Base-by-base conservation (phyloP, 2,888 invertebrate species). In the Cheilosia soror region DNA sequence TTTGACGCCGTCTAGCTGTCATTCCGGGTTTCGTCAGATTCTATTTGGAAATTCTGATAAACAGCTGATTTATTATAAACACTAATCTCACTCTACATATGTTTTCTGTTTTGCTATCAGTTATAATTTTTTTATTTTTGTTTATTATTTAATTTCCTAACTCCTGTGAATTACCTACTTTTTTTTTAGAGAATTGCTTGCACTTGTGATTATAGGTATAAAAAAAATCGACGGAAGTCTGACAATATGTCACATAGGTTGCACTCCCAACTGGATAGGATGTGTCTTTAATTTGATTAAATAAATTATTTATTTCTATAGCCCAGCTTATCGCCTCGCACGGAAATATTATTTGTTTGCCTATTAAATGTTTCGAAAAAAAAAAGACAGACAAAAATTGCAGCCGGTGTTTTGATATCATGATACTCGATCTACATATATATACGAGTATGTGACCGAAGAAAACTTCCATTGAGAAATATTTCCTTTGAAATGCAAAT, bases 401-500 rank as follows among this genome's bases (percentile, higher is more conserved):
- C 47, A 20, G 47, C 47, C 47, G 47, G 47, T 47, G 15, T 47
- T 15, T 20, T 47, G 47, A 20, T 47, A 15, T 15, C 47, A 47
- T 20, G 15, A 20, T 20, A 47, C 47, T 47, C 47, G 47, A 47
- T 47, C 47, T 47, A 20, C 7, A 20, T 15, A 9, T 3, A 47
- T 3, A 47, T 3, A 4, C 37, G n/a, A n/a, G 37, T 7, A 47
- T 47, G 7, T 47, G 15, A 15, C 47, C 47, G 15, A 15, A 44
- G n/a, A 44, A 40, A 47, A 15, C 47, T 6, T 15, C 47, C 20
- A 15, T 47, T 47, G 15, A 47, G 47, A 15, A 47, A 47, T 7
- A 15, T 47, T 47, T 20, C 20, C 7, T 47, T 47, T 47, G 47
- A 47, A 47, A 47, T 47, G 47, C 47, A 47, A 47, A 47, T 55